Base-by-base conservation (phyloP, 2,113 vertebrate species). In the Siniperca chuatsi region DNA sequence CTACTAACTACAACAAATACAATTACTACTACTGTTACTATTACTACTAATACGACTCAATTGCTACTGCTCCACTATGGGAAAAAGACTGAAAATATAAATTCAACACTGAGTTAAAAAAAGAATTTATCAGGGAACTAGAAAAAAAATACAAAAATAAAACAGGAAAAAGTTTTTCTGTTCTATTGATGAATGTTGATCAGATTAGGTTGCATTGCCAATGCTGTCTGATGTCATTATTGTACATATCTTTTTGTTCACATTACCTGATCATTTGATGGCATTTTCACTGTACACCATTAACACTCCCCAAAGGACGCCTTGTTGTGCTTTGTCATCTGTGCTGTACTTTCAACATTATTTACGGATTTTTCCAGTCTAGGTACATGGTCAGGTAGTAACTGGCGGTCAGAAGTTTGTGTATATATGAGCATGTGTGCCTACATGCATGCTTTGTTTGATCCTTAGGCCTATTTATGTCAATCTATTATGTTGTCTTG, bases 401-500 rank as follows among this genome's bases (percentile, higher is more conserved):
- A 35, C 58, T 12, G 37, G 5, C 20, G 0, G 8, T 40, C 23
- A 2, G 8, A 35, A 8, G 60, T 70, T 50, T 57, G 44, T 8
- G 25, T 25, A 64, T 54, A 6, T 57, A 25, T 77, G 50, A 57
- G 55, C 42, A 6, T 1, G 48, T 69, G 82, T 66, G 44, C 54
- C 72, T 69, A 72, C 75, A 65, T 57, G 75, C 58, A 25, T 11
- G 62, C 62, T 82, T 62, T 50, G 70, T 81, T 79, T 78, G 83
- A 89, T 79, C 79, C 65, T 73, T 4, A 35, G 25, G 61, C 79
- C 54, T 13, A 21, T 82, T 66, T 61, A 64, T 90, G 88, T 91
- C 86, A 74, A 16, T 76, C 84, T 76, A n/a, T 83, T 73, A 76
- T 84, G 85, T 83, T 9, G 29, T 71, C 85, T 82, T 20, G 23